phyloP scores from a whole-genome alignment of 2,797 vertebrate species.

The Dermochelys coriacea region DNA sequence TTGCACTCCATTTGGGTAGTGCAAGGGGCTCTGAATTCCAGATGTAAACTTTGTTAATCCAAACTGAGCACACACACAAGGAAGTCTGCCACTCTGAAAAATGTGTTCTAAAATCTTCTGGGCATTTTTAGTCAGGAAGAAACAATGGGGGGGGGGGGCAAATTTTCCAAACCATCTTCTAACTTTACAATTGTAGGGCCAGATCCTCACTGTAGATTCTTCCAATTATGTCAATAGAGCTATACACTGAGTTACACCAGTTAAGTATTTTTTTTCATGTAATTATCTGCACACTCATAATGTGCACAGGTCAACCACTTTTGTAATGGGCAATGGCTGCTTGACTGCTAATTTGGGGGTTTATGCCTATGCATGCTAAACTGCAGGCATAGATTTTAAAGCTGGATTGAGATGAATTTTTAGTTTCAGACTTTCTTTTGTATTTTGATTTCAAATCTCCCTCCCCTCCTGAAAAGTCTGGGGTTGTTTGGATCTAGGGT shows the following conservation, averaged over 20 bases:
- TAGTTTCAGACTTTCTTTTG: no score
- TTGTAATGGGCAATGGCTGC: conserved; percentile 60
- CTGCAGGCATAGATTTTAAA: conserved; percentile 56
- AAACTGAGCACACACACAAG: neutral
- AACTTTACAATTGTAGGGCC: neutral
- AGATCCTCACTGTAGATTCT: neutral
- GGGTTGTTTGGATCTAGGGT: neutral
- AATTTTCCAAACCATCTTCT: neutral
- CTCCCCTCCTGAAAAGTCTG: neutral
- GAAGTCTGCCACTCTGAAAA: neutral
- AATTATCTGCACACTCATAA: conserved; percentile 47
- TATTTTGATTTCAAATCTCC: conserved; percentile 11
- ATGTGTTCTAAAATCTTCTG: accelerated
- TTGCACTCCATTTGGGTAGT: neutral
- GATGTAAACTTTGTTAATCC: accelerated
- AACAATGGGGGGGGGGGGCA: neutral
- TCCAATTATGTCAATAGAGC: conserved; percentile 27
- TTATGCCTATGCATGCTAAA: conserved; percentile 64
- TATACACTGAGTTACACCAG: conserved; percentile 36
- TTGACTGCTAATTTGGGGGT: conserved; percentile 50
- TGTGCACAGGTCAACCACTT: conserved; percentile 14
- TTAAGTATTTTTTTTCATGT: conserved; percentile 24
- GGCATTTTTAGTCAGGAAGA: neutral
- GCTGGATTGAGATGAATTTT: neutral
- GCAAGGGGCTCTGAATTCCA: neutral